Base-by-base conservation (phyloP, 2,113 vertebrate genomes). In the Calypte anna region DNA sequence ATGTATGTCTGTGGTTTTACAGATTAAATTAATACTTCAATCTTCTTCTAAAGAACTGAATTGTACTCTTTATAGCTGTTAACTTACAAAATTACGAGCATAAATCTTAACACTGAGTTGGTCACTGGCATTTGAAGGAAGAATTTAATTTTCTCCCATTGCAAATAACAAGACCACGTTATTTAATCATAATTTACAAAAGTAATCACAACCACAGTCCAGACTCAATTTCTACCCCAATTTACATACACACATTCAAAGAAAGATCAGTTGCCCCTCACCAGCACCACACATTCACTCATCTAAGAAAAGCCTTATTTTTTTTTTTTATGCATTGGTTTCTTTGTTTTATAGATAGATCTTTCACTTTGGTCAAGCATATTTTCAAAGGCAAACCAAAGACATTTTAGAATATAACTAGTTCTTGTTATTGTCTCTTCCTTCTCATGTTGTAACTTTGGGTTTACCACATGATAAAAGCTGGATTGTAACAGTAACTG, bases 121-220 rank as follows among this genome's bases (percentile, higher is more conserved):
- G 75, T 72, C 89, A 72, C 24, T 86, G 61, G 53, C 30, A 74
- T 95, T 91, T 93, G 86, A 91, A 44, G 93, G 25, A 96, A 28
- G 53, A 89, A 96, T n/a, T 57, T 88, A 72, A 82, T 89, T 87
- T 77, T 84, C 50, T 78, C 88, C 36, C 30, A 82, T 28, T 91
- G 50, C 51, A 93, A 90, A 92, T 78, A 46, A 94, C 51, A 82
- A 78, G 24, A 67, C 54, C 51, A 83, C 31, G 54, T 94, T 73
- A 84, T 92, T 96, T 86, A 90, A 84, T 95, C 62, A 82, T 66
- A 46, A 93, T 96, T 95, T 94, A 17, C 28, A 40, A 40, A 40
- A 40, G 95, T 86, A 90, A 84, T 95, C 62, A 82, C 69, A 46
- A 93, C 96, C 43, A 72, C 9, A 90, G 92, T 91, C 77, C 91